Evolutionary conservation across 2,888 invertebrate species (phyloP), one percentile per base, ranked within the genome.

Genomic region (Pristionchus mayeri): DNA sequence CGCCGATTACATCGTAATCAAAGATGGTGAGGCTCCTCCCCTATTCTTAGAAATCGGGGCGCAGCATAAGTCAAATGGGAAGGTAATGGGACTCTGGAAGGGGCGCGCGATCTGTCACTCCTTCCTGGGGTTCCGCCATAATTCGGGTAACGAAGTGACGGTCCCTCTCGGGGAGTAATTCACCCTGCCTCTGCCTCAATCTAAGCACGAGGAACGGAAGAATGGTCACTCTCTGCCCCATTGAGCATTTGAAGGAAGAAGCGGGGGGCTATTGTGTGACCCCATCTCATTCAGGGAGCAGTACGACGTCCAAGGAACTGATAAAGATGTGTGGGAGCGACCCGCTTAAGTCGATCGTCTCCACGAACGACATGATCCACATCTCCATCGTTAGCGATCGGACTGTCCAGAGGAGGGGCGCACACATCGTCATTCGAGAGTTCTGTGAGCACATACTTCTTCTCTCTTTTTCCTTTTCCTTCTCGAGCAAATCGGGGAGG

Each of bases 211-310:
- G n/a, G 54, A 57, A 57, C 37, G 44, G 80, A 37, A 57, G 52
- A 80, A 57, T 80, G 80, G 80, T 57, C 80, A 57, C 80, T 57
- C 80, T 52, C 54, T 37, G 54, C 54, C 44, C 80, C 80, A 80
- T 57, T 80, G 80, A 54, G 57, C 54, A 54, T 80, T 52, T 80
- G 40, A 30, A 34, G 54, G 37, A 13, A 16, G 21, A 27, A 52
- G 34, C 52, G 9, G 30, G 52, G 21, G 78, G 30, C 52, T 57
- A 48, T 50, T 30, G 48, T 78, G 76, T 78, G 50, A 50, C 76
- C 76, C 76, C 50, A n/a, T 13, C 16, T 78, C 9, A 80, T 37
- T 75, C n/a, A 84, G 84, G 84, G 24, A 54, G 71, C 75, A 84
- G 60, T 30, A 27, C 57, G 37, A 84, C 52, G 2, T 67, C 84